A percentile compares a stretch with the other conserved stretches of the same genome.
phyloP scores from a whole-genome alignment of 2,888 invertebrate genomes.

The Volucella zonaria region DNA sequence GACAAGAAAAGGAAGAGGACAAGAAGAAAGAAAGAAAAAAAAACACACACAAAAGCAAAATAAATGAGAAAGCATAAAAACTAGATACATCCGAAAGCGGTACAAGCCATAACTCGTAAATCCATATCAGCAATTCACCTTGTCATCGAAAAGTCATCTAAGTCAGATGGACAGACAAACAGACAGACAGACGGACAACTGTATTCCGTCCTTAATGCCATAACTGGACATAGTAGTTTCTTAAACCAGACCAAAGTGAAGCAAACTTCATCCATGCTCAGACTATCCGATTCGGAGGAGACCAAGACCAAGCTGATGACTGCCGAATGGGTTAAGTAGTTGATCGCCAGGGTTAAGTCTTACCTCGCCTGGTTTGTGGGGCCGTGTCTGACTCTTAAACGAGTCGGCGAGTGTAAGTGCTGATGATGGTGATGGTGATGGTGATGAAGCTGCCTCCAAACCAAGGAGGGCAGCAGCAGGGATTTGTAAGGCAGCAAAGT shows the following conservation, averaged over 20 bases:
- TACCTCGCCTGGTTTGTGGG: conserved; percentile 18
- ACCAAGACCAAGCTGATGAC: conserved; percentile 27
- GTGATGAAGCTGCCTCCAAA: conserved; percentile 2
- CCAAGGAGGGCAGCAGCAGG: conserved; percentile 6
- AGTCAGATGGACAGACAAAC: conserved; percentile 46
- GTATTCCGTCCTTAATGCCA: conserved; percentile 49
- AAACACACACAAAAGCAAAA: conserved; percentile 9
- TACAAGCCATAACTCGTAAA: conserved; percentile 63
- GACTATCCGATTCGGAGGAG: neutral
- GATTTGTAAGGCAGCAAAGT: conserved; percentile 48
- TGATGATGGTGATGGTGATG: neutral
- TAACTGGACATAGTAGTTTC: conserved; percentile 40
- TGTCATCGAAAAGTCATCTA: conserved; percentile 59
- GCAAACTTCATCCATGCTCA: neutral
- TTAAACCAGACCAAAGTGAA: too few relatives aligned
- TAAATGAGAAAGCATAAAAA: conserved; percentile 46
- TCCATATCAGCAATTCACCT: conserved; percentile 70
- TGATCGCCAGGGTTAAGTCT: conserved; percentile 60
- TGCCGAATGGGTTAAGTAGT: conserved; percentile 63
- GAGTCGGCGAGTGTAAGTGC: conserved; percentile 16
- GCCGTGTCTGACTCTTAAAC: neutral
- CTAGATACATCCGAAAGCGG: conserved; percentile 51
- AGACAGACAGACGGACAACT: conserved; percentile 48
- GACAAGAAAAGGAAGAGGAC: conserved; percentile 10
- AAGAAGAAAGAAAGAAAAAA: conserved; percentile 2